These are phyloP conservation scores for Nematostella vectensis DNA, from an alignment of 92 coral and sea anemone genomes.

Conservation along the genomic window DNA sequence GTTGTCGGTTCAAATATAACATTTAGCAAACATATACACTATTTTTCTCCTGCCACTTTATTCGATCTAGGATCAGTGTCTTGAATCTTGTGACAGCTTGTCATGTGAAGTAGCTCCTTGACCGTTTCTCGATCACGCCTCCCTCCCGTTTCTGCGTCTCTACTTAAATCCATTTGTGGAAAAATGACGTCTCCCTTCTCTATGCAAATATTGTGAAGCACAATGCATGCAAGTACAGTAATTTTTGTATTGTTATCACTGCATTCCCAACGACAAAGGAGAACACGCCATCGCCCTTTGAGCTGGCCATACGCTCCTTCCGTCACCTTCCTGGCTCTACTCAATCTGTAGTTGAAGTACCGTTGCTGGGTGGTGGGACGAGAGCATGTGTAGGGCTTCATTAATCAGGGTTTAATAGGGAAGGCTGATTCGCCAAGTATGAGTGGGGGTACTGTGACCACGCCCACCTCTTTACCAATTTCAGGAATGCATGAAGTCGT, in stretches of 20 bases:
- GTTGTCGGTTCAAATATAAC: too few relatives aligned
- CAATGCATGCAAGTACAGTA: neutral
- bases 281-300: slow-evolving; percentile 6
- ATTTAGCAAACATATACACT: too few relatives aligned
- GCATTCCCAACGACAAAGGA: neutral
- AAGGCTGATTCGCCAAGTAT: slow-evolving; percentile 3
- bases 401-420: neutral
- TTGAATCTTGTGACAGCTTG: too few relatives aligned
- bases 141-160: too few relatives aligned
- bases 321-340: slow-evolving; percentile 5
- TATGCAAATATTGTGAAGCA: slow-evolving; percentile 4
- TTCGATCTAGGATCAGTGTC: too few relatives aligned
- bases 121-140: too few relatives aligned
- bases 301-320: slow-evolving; percentile 2
- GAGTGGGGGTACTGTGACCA: slow-evolving; percentile 7
- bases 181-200: neutral
- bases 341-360: slow-evolving; percentile 2
- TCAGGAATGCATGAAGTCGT: neutral
- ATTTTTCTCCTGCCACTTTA: too few relatives aligned
- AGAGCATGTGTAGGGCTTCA: slow-evolving; percentile 1
- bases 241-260: neutral
- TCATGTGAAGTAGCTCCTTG: too few relatives aligned
- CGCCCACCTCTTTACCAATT: slow-evolving; percentile 1
- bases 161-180: too few relatives aligned
- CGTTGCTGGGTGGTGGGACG: neutral